Percentiles rank a stretch among this genome's conserved stretches.
Conservation (phyloP, 1,140 invertebrate species). For the Drosophila mauritiana region DNA sequence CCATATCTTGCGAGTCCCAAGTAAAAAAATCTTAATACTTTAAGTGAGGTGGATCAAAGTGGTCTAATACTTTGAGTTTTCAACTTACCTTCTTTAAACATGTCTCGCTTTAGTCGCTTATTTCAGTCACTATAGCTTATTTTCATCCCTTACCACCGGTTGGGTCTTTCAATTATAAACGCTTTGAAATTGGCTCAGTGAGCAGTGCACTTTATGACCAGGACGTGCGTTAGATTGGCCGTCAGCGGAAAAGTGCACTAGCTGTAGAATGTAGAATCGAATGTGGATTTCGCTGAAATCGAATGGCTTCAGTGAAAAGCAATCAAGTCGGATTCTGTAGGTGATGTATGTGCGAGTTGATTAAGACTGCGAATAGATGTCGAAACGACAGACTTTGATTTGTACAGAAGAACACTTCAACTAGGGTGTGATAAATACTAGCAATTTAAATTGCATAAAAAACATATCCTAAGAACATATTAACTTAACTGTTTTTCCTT, state of each 20-base stretch:
- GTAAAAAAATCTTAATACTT: too few species aligned
- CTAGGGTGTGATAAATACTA: too few species aligned
- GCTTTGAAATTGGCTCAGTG: slow-evolving; percentile 53
- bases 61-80: neutral
- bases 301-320: slow-evolving; percentile 4
- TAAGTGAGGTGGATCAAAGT: too few species aligned
- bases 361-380: slow-evolving; percentile 12
- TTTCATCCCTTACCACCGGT: neutral
- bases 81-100: neutral
- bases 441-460: too few species aligned
- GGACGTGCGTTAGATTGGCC: slow-evolving; percentile 46
- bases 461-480: too few species aligned
- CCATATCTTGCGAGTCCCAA: too few species aligned
- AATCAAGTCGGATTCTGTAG: slow-evolving; percentile 24
- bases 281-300: neutral
- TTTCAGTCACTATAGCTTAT: neutral
- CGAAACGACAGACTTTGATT: neutral
- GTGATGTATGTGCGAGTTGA: slow-evolving; percentile 11
- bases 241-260: slow-evolving; percentile 34
- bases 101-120: neutral
- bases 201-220: slow-evolving; percentile 40
- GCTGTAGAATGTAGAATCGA: neutral
- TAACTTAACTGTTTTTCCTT: too few species aligned
- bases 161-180: slow-evolving; percentile 58
- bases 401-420: neutral